Conservation (phyloP, 2,797 vertebrate genomes). For the Acestrorhynchus altus region DNA sequence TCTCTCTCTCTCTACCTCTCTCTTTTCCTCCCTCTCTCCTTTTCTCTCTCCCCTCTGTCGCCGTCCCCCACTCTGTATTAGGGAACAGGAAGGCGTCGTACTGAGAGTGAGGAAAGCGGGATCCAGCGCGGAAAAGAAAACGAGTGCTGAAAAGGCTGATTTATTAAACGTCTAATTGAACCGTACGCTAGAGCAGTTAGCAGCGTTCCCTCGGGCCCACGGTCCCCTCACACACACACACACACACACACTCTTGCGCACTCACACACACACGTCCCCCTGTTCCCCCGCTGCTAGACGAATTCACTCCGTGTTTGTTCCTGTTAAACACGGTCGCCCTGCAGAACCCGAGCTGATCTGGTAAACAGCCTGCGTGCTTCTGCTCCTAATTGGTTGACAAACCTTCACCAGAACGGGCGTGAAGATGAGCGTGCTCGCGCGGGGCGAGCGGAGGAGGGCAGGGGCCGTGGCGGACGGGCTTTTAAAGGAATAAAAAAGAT, state of each 20-base stretch:
- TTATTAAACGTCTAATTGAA: constrained; percentile 60
- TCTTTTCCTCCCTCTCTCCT: constrained; percentile 58
- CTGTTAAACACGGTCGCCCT: constrained; percentile 52
- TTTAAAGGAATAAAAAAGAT: constrained; percentile 63
- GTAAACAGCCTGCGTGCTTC: constrained; percentile 56
- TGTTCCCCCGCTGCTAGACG: constrained; percentile 40
- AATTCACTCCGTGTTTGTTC: constrained; percentile 49
- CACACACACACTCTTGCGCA: constrained; percentile 36
- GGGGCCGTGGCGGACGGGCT: constrained; percentile 48
- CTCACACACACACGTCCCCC: constrained; percentile 35
- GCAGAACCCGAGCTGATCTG: constrained; percentile 47
- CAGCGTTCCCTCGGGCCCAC: constrained; percentile 22
- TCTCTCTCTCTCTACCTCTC: constrained; percentile 72
- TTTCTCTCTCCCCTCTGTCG: constrained; percentile 61
- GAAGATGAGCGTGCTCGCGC: constrained; percentile 52
- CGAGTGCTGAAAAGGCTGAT: constrained; percentile 55
- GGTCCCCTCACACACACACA: constrained; percentile 14
- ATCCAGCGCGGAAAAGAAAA: constrained; percentile 21
- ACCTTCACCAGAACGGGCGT: constrained; percentile 42
- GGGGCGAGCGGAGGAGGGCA: constrained; percentile 27
- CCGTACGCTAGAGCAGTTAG: constrained; percentile 41
- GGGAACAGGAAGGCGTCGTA: constrained; percentile 52
- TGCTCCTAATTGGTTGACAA: constrained; percentile 53
- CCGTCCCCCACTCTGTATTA: constrained; percentile 67
- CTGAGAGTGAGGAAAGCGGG: constrained; percentile 45